Evolutionary conservation across 2,888 invertebrate genomes (phyloP), one percentile per base, ranked within the genome.

Genomic region (Geotrupes spiniger): DNA sequence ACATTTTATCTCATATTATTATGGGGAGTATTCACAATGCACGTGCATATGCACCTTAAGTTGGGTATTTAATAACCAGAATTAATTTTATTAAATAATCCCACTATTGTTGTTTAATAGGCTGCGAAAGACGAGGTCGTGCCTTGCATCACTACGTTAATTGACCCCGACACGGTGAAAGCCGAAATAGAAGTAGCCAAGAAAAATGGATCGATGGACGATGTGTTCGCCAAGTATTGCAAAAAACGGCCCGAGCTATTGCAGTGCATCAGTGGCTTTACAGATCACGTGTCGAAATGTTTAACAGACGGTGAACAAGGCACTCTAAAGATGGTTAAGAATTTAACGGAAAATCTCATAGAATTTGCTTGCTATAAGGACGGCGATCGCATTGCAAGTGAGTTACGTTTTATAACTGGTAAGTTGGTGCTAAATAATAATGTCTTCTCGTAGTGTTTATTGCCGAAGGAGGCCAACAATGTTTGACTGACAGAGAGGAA

Each of bases 331-430:
- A 79, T 80, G 0, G 68, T 85, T 0, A 73, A 82, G 63, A 85
- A 86, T 56, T 81, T 89, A 27, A 78, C 87, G 0, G 79, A 84
- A 27, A 84, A 85, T 53, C 72, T 90, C 1, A 74, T 84, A 0
- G 80, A 83, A 56, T 91, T 91, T 65, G 74, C 87, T 15, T 91
- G 91, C 65, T 83, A 78, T 62, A 89, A 89, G 61, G 87, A 89
- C 59, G 90, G 90, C 5, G 89, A 90, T 66, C 81, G 89, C 58
- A 85, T 91, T 60, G 89, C 90, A 0, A 74, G 87, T 87, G 69
- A 78, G 84, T 78, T 21, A 21, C 21, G 9, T 31, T 31, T 31
- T 12, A 4, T 4, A 3, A 31, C 9, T 31, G 4, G 9, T 31
- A 27, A 27, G 27, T 8, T 27, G 8, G 27, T 27, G 8, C 27